These are phyloP conservation scores for Heliconius himera DNA, from an alignment of 1,140 invertebrate species.

Conservation along the genomic window DNA sequence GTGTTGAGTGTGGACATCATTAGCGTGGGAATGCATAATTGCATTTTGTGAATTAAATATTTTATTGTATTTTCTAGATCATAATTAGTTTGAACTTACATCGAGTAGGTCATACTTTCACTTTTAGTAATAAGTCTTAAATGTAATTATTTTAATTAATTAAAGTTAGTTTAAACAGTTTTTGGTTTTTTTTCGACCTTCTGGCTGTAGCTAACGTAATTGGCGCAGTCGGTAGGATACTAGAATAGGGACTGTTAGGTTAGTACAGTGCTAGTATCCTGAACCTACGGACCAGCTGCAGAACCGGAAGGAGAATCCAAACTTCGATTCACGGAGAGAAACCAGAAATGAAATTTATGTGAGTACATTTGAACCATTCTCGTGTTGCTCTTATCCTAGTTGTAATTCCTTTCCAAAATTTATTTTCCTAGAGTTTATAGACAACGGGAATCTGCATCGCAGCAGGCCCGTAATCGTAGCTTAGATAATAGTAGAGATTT, in stretches of 20 bases:
- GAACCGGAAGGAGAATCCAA: neutral
- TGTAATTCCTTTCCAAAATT: constrained; percentile 1
- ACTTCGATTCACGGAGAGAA: neutral
- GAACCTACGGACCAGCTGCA: constrained; percentile 15
- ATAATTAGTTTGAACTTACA: no score
- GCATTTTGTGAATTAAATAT: no score
- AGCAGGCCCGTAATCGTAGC: neutral
- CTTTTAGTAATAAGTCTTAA: neutral
- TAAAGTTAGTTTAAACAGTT: neutral
- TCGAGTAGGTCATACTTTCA: neutral
- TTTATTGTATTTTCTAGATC: no score
- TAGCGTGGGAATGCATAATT: no score
- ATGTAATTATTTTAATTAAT: neutral
- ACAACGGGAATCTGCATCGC: neutral
- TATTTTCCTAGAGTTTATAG: neutral
- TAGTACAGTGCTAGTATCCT: neutral
- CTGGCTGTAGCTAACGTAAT: neutral
- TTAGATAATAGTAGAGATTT: constrained; percentile 7
- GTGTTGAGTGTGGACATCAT: no score
- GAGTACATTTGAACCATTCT: constrained; percentile 1
- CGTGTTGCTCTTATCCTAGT: neutral
- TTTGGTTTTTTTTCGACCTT: neutral
- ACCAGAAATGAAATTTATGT: neutral
- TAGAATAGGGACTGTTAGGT: no score
- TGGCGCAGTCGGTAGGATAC: constrained; percentile 7